These are phyloP conservation scores for Cyanoramphus novaezelandiae DNA, from an alignment of 2,113 vertebrate genomes.

Conservation along the genomic window DNA sequence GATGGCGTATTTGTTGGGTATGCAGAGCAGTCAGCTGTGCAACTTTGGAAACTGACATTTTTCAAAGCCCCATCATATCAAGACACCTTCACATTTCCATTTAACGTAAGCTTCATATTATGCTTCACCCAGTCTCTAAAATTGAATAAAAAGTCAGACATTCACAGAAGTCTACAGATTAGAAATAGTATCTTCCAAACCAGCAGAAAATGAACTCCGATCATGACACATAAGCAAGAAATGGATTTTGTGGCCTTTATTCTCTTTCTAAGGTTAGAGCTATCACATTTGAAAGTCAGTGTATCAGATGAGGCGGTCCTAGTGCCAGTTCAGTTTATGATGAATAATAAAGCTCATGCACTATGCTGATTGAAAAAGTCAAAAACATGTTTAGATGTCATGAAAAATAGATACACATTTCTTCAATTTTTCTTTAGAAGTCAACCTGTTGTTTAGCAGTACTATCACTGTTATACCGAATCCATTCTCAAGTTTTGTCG, in stretches of 20 bases:
- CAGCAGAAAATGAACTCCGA: neutral
- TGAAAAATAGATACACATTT: slow-evolving; percentile 1
- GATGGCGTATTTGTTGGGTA: neutral
- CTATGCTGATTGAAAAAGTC: neutral
- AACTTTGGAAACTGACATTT: neutral
- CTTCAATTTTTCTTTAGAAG: slow-evolving; percentile 9
- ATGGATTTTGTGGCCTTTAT: neutral
- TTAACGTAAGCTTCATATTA: neutral
- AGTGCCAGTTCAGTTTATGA: neutral
- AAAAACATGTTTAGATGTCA: neutral
- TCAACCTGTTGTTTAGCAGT: neutral
- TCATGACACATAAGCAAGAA: neutral
- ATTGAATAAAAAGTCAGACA: neutral
- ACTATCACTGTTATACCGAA: neutral
- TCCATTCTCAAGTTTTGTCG: neutral
- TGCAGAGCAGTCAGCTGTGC: neutral
- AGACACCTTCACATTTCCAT: neutral
- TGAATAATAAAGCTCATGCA: neutral
- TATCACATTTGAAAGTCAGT: neutral
- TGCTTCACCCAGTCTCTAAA: neutral
- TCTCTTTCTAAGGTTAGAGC: neutral
- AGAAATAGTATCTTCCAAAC: neutral
- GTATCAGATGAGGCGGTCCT: neutral
- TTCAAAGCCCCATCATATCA: neutral
- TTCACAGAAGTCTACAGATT: neutral